phyloP scores from a whole-genome alignment of 2,888 invertebrate species.

The Parasteatoda lunata region DNA sequence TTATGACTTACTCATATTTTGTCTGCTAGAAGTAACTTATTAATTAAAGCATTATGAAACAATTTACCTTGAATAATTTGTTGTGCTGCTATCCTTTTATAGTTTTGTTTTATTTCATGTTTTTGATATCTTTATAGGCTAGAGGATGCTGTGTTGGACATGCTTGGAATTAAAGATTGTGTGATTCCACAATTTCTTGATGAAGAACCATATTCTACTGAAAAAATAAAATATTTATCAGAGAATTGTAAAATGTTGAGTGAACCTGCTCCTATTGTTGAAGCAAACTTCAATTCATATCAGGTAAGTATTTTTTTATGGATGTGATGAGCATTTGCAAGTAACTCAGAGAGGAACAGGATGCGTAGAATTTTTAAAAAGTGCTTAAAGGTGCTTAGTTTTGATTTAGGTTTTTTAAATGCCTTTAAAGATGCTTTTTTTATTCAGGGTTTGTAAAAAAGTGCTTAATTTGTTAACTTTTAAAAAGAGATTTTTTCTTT shows the following conservation, averaged over 20 bases:
- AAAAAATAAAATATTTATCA: constrained; percentile 78
- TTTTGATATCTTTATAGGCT: constrained; percentile 25
- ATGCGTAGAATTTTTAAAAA: no score
- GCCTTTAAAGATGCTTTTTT: no score
- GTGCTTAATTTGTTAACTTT: no score
- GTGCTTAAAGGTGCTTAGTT: no score
- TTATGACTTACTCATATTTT: neutral
- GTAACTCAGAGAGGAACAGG: no score
- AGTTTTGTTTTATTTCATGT: neutral
- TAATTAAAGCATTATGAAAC: no score
- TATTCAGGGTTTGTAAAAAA: no score
- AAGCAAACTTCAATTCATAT: constrained; percentile 80
- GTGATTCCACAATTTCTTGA: constrained; percentile 48
- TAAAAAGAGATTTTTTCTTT: no score
- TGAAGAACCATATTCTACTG: constrained; percentile 82
- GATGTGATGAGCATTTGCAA: neutral
- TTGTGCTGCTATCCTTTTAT: no score
- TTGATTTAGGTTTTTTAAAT: no score
- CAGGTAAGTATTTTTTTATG: constrained; percentile 70
- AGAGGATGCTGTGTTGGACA: constrained; percentile 27
- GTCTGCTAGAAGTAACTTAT: no score
- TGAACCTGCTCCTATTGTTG: constrained; percentile 77
- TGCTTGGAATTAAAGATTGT: constrained; percentile 30
- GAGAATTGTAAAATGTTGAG: constrained; percentile 79
- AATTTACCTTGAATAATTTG: no score